Evolutionary conservation across 2,113 vertebrate genomes (phyloP), one percentile per base, ranked within the genome.

Genomic region (Aptenodytes patagonicus): DNA sequence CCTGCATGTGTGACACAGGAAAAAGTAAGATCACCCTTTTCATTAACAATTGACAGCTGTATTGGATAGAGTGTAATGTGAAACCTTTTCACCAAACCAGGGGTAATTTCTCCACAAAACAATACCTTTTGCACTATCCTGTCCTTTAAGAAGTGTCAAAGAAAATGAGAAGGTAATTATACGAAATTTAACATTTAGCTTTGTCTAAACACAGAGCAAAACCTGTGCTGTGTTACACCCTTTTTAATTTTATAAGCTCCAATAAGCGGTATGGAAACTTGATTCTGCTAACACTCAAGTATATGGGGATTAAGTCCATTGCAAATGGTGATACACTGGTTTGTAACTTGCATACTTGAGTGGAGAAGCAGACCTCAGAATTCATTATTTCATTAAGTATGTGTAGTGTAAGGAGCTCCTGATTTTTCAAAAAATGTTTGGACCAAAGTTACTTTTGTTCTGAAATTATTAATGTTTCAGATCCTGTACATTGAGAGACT

Each of bases 21-120:
- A 38, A 60, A 70, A 47, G 49, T 55, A 71, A 61, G 10, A 71
- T 21, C 12, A 46, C 2, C 8, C 57, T 11, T 49, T 68, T 87
- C 19, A 42, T 4, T 69, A 58, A 46, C 2, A 64, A 28, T 12
- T 55, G 25, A 55, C 17, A 55, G 7, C 9, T 77, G 24, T 80
- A 71, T 21, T 55, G 44, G 22, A 22, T 15, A 44, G n/a, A 83
- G 5, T 17, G 8, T 46, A 34, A 77, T 28, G 29, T 47, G 49
- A 94, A 83, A 38, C 96, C 68, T 58, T 87, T 97, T 96, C 79
- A 96, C 89, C 46, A 73, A 71, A 42, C 49, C 47, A 44, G 61
- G 66, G 5, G 4, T 38, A 80, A 96, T 89, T 83, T 96, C 60
- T 72, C 81, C 77, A 28, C 92, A 95, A 89, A 96, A 84, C 15